Evolutionary conservation across 2,888 invertebrate genomes (phyloP).

Genomic region (Eulithis testata): DNA sequence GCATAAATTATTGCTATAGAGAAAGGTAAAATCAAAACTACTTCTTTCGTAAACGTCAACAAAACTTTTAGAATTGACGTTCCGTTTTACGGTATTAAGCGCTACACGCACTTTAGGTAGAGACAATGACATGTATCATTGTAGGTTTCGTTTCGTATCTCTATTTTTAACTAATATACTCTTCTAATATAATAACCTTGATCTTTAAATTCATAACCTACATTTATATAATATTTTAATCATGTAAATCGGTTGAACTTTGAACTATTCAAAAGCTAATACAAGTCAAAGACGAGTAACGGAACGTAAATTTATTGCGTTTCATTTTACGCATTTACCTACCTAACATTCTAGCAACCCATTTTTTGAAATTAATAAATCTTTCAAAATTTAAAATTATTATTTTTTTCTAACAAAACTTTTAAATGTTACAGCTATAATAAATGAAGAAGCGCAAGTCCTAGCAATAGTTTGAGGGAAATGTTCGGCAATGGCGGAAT

Average conservation of each 20-base stretch:
- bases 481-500: slow-evolving; percentile 88
- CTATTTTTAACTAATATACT: too few species aligned
- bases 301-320: slow-evolving; percentile 30
- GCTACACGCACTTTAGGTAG: not conserved
- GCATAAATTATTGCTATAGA: slow-evolving; percentile 15
- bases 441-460: slow-evolving; percentile 43
- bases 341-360: not conserved
- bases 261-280: too few species aligned
- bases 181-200: too few species aligned
- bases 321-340: slow-evolving; percentile 34
- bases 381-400: too few species aligned
- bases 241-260: too few species aligned
- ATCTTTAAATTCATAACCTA: too few species aligned
- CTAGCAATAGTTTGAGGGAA: slow-evolving; percentile 53
- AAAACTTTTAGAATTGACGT: slow-evolving; percentile 24
- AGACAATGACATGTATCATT: too few species aligned
- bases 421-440: slow-evolving; percentile 45
- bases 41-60: slow-evolving; percentile 13
- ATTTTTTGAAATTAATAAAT: not conserved
- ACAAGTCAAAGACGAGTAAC: not conserved
- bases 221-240: too few species aligned
- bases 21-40: slow-evolving; percentile 15
- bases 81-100: slow-evolving; percentile 25
- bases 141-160: too few species aligned
- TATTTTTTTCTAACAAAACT: too few species aligned